These are phyloP conservation scores for Rhopilema esculentum DNA, from an alignment of 30 jellyfish, hydroid and myxozoan species.

Conservation along the genomic window DNA sequence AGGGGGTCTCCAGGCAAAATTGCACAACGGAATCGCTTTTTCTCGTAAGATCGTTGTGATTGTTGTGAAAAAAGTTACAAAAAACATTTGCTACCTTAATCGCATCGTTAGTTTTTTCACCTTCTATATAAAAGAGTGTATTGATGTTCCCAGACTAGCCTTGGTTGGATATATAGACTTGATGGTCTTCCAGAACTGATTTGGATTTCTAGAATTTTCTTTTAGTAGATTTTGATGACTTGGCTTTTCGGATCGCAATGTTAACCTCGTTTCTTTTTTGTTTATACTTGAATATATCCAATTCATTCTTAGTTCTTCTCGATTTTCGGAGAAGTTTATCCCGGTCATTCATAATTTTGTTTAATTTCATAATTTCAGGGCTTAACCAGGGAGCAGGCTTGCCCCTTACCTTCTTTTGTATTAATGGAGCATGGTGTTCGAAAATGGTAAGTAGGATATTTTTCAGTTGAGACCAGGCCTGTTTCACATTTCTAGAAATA, in stretches of 20 bases:
- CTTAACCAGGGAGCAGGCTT: not conserved
- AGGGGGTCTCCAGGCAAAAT: conserved; percentile 44
- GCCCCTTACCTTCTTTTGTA: not conserved
- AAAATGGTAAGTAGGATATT: not conserved
- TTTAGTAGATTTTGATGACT: not conserved
- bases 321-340: conserved; percentile 29
- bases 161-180: not conserved
- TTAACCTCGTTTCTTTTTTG: conserved; percentile 2
- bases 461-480: conserved; percentile 30
- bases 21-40: conserved; percentile 40
- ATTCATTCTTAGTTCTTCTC: conserved; percentile 13
- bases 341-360: not conserved
- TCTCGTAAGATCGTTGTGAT: conserved; percentile 41
- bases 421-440: not conserved
- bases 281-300: conserved; percentile 7
- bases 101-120: conserved; percentile 53
- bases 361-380: not conserved
- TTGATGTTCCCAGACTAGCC: not conserved
- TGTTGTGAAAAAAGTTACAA: conserved; percentile 30
- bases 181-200: conserved; percentile 42
- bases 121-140: conserved; percentile 37
- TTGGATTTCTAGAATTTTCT: conserved; percentile 9
- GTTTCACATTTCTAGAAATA: conserved; percentile 36
- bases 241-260: not conserved
- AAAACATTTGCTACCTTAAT: conserved; percentile 56